Evolutionary conservation across 1,140 invertebrate species (phyloP).

Genomic region (Schlechtendalia chinensis): DNA sequence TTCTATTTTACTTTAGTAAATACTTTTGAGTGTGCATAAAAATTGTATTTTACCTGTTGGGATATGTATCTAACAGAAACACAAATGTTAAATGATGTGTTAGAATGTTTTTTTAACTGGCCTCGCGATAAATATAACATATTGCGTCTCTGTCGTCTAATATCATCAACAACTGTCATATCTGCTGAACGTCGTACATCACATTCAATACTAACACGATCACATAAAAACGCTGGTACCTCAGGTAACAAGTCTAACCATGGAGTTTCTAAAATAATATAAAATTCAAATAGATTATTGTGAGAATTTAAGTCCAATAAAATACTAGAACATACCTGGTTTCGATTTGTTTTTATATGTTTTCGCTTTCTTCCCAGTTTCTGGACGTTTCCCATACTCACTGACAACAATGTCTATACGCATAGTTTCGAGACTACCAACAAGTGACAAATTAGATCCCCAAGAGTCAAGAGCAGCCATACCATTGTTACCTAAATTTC

Average conservation of each 20-base stretch:
- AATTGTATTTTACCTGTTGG: conserved; percentile 66
- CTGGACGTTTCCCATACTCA: conserved; percentile 65
- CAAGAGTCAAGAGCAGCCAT: conserved; percentile 72
- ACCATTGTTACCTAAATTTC: conserved; percentile 38
- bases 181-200: conserved; percentile 87
- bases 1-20: neutral
- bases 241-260: conserved; percentile 70
- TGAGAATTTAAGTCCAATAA: neutral
- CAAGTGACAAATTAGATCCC: conserved; percentile 86
- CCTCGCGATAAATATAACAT: conserved; percentile 80
- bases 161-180: conserved; percentile 81
- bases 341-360: conserved; percentile 29
- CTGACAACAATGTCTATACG: conserved; percentile 92
- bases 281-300: conserved; percentile 2
- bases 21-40: too few relatives aligned
- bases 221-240: conserved; percentile 87
- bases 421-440: conserved; percentile 80
- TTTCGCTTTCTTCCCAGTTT: conserved; percentile 30
- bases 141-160: conserved; percentile 75
- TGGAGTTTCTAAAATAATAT: conserved; percentile 57
- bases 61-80: conserved; percentile 83
- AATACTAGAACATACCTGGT: neutral
- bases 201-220: conserved; percentile 83
- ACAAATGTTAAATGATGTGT: conserved; percentile 83
- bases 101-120: conserved; percentile 85